A percentile compares a stretch with the other conserved stretches of the same genome.
Conservation (phyloP, 2,888 invertebrate species). For the Stenurella melanura region DNA sequence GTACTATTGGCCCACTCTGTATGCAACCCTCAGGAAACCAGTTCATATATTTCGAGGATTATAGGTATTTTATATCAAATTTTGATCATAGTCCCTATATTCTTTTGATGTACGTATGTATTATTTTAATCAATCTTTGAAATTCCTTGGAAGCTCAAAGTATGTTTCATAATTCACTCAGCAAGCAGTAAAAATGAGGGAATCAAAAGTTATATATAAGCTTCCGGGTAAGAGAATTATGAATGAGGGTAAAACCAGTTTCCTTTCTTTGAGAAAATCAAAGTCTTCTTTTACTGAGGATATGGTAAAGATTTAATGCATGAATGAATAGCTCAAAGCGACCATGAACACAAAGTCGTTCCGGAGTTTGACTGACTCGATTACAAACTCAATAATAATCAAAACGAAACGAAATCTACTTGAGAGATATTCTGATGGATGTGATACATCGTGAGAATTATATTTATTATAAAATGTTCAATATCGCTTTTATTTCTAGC, state of each 20-base stretch:
- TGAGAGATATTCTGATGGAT: neutral
- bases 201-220: neutral
- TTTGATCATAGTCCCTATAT: no score
- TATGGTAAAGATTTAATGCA: neutral
- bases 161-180: neutral
- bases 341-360: neutral
- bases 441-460: neutral
- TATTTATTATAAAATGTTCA: no score
- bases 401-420: neutral
- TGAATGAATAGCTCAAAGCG: neutral
- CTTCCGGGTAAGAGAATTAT: neutral
- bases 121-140: neutral
- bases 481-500: no score
- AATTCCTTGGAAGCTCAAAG: neutral
- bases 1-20: no score
- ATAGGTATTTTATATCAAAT: no score
- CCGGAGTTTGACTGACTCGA: neutral
- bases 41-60: no score
- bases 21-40: no score
- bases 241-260: neutral
- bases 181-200: neutral
- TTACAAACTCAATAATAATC: slow-evolving; percentile 4
- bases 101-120: neutral
- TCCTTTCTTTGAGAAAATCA: neutral
- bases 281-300: neutral